Conservation (phyloP, 2,888 invertebrate species). For the Punctoribates punctum region DNA sequence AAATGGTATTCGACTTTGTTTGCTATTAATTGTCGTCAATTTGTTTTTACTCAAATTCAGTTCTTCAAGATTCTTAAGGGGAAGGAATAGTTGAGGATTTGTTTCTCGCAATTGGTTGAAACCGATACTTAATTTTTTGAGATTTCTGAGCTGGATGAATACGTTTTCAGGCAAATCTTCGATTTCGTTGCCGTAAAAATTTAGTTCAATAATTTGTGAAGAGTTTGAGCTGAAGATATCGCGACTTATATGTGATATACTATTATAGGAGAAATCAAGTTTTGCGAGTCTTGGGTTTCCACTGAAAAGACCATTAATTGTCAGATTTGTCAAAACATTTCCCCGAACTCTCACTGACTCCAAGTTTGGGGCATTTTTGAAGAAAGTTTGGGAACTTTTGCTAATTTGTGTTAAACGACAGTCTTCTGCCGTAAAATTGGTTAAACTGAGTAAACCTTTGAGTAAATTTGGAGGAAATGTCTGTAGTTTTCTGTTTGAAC, state of each 20-base stretch:
- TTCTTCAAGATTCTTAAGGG: slow-evolving; percentile 46
- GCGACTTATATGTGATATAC: slow-evolving; percentile 38
- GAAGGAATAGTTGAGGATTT: slow-evolving; percentile 43
- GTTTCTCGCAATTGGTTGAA: slow-evolving; percentile 45
- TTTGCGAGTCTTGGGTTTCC: slow-evolving; percentile 39
- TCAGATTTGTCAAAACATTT: slow-evolving; percentile 40
- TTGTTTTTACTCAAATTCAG: slow-evolving; percentile 61
- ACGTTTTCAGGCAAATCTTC: slow-evolving; percentile 45
- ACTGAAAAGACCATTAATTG: slow-evolving; percentile 42
- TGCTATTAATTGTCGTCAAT: slow-evolving; percentile 50
- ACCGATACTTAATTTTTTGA: slow-evolving; percentile 47
- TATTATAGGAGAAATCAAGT: slow-evolving; percentile 43
- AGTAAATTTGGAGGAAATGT: slow-evolving; percentile 63
- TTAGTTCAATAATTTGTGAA: slow-evolving; percentile 37
- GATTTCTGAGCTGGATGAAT: slow-evolving; percentile 45
- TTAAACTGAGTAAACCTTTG: slow-evolving; percentile 62
- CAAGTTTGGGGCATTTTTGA: slow-evolving; percentile 40
- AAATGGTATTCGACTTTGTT: slow-evolving; percentile 65
- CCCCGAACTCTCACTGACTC: slow-evolving; percentile 34
- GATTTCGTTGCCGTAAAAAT: slow-evolving; percentile 46
- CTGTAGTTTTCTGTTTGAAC: slow-evolving; percentile 52
- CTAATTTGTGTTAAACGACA: slow-evolving; percentile 38
- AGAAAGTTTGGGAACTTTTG: slow-evolving; percentile 34
- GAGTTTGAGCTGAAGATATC: slow-evolving; percentile 43
- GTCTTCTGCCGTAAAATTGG: slow-evolving; percentile 36